Evolutionary conservation across 2,797 vertebrate species (phyloP).

Genomic region (Notoglanidium macrostoma): DNA sequence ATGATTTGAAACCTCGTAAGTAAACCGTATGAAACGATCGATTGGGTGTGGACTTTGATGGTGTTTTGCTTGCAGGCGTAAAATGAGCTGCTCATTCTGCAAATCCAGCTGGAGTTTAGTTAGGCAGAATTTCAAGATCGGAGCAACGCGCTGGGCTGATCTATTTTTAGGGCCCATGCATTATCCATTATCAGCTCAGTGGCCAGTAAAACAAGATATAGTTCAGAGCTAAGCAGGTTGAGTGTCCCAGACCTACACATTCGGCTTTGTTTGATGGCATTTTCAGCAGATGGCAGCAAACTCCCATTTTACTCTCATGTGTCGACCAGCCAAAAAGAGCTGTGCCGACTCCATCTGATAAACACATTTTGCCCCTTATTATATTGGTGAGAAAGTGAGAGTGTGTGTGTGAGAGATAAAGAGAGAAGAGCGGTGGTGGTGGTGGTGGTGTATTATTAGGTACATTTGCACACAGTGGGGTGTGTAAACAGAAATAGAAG

Average conservation of each 20-base stretch:
- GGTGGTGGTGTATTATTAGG: slow-evolving; percentile 21
- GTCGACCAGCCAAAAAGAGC: neutral
- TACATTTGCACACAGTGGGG: slow-evolving; percentile 29
- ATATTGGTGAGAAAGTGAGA: neutral
- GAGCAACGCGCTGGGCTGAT: too few relatives aligned
- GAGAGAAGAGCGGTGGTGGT: neutral
- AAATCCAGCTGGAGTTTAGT: slow-evolving; percentile 3
- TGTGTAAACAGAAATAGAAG: slow-evolving; percentile 22
- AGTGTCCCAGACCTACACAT: neutral
- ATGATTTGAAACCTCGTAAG: neutral
- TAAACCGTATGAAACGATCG: neutral
- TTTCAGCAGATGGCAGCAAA: slow-evolving; percentile 61
- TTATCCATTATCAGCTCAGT: neutral
- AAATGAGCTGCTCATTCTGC: neutral
- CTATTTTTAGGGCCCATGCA: neutral
- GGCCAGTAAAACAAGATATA: neutral
- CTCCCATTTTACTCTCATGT: slow-evolving; percentile 42
- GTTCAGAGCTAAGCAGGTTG: neutral
- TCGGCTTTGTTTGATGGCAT: neutral
- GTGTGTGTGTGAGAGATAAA: neutral
- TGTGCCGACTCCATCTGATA: neutral
- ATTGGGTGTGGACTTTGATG: neutral
- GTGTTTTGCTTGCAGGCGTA: neutral
- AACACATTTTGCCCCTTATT: neutral
- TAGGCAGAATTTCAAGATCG: neutral